Base-by-base conservation (phyloP, 2,113 vertebrate genomes). In the Ceyx margarethae region DNA sequence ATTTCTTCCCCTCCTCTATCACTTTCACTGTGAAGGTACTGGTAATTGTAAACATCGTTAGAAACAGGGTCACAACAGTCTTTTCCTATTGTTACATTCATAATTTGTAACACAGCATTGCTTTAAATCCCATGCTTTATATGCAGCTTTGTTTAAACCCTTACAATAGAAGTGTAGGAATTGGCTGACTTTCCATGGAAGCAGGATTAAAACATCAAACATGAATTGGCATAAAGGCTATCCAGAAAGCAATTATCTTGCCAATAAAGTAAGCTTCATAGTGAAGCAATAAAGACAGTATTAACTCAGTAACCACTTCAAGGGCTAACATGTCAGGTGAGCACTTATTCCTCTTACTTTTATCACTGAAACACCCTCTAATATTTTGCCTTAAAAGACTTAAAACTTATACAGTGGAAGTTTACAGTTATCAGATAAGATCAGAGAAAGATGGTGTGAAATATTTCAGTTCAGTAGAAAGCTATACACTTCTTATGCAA, bases 171-270 rank as follows among this genome's bases (percentile, higher is more conserved):
- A 81, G 43, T 67, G 65, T 56, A 84, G 48, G 81, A 93, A 95
- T 60, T 86, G 86, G 83, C 72, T 90, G 90, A 82, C 92, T 91
- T 94, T 91, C 79, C 48, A 78, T 2, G 83, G 61, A 62, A 43
- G 51, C 33, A 81, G 83, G 56, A 94, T 93, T 96, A 91, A 93
- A 91, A 90, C 46, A 90, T 81, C 73, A 86, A 94, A 93, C 74
- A 60, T 81, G 76, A 93, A 85, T 83, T 81, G 82, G 50, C 67
- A n/a, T 50, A 88, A 86, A 6, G 21, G 46, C 68, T 64, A 71
- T 20, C 33, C 57, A 90, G 67, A 88, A 90, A 86, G 76, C 42
- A 81, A 65, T 28, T 42, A 58, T 20, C 35, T 78, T 87, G 40
- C 18, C 79, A 95, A 87, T 64, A 71, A 85, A 89, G 64, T 33